phyloP scores from a whole-genome alignment of 2,888 invertebrate species.

The Rutpela maculata region DNA sequence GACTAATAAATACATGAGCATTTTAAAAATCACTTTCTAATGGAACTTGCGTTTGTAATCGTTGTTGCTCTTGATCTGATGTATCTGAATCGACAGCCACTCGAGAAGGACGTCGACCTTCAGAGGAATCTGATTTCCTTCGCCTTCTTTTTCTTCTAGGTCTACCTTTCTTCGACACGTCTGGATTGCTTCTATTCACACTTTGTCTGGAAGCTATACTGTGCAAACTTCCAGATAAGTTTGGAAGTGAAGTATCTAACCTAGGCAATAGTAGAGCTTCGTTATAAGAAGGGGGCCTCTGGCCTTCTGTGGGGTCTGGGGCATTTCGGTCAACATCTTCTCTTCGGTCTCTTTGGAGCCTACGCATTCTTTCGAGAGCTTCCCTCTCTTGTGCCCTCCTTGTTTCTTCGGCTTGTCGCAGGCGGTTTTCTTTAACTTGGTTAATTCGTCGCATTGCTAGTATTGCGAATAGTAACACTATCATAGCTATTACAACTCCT shows the following conservation, averaged over 20 bases:
- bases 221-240: conserved; percentile 68
- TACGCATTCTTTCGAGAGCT: conserved; percentile 73
- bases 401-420: conserved; percentile 72
- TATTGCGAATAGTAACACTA: conserved; percentile 76
- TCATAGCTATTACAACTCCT: conserved; percentile 76
- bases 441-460: conserved; percentile 77
- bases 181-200: conserved; percentile 63
- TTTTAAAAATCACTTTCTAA: conserved; percentile 66
- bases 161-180: conserved; percentile 63
- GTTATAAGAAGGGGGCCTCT: conserved; percentile 85
- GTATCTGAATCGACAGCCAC: conserved; percentile 58
- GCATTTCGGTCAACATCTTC: conserved; percentile 76
- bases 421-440: conserved; percentile 75
- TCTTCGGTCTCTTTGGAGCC: conserved; percentile 70
- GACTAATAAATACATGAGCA: conserved; percentile 36
- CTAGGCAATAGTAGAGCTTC: conserved; percentile 87
- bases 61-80: conserved; percentile 55
- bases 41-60: conserved; percentile 52
- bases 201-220: conserved; percentile 65
- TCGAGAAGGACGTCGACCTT: conserved; percentile 60
- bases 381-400: conserved; percentile 76
- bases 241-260: conserved; percentile 78
- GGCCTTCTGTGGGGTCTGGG: conserved; percentile 81
- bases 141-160: conserved; percentile 63
- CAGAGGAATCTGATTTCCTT: conserved; percentile 61